A percentile compares a stretch with the other conserved stretches of the same genome.
Evolutionary conservation across 23 tunicate species (phyloP).

Genomic region (Halocynthia aurantium): DNA sequence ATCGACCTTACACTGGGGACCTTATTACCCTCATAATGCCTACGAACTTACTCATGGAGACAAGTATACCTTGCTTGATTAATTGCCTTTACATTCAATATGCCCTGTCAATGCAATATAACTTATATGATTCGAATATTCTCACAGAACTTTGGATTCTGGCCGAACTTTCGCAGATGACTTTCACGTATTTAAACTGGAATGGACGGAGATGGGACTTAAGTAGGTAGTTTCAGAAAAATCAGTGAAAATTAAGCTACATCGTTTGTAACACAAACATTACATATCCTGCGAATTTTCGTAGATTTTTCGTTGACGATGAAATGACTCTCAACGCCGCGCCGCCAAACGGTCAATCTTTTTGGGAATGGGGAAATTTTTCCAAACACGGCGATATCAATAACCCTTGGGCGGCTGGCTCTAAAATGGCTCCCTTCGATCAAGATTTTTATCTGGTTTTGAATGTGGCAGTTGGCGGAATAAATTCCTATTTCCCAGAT

Average conservation of each 20-base stretch:
- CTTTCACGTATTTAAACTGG: background rate
- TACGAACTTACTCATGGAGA: constrained; percentile 5
- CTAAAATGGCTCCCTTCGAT: constrained; percentile 21
- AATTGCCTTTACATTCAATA: background rate
- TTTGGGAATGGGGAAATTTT: constrained; percentile 9
- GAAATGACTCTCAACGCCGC: constrained; percentile 2
- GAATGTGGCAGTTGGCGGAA: constrained; percentile 31
- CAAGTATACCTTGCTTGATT: background rate
- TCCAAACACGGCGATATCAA: background rate
- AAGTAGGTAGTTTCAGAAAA: background rate
- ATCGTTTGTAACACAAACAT: no score
- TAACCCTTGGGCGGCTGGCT: constrained; percentile 5
- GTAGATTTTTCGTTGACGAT: constrained; percentile 10
- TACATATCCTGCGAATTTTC: background rate
- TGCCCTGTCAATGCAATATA: no score
- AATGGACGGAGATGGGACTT: background rate
- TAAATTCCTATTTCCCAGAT: constrained; percentile 6
- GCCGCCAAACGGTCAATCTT: background rate
- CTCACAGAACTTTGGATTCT: no score
- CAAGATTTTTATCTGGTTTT: constrained; percentile 10
- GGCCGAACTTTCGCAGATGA: background rate
- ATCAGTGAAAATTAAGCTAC: no score
- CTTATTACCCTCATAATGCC: background rate
- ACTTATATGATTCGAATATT: no score
- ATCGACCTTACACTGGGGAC: constrained; percentile 32